Percentiles rank a stretch among this genome's conserved stretches.
phyloP scores from a whole-genome alignment of 2,797 vertebrate genomes.

The Peromyscus melanophrys region DNA sequence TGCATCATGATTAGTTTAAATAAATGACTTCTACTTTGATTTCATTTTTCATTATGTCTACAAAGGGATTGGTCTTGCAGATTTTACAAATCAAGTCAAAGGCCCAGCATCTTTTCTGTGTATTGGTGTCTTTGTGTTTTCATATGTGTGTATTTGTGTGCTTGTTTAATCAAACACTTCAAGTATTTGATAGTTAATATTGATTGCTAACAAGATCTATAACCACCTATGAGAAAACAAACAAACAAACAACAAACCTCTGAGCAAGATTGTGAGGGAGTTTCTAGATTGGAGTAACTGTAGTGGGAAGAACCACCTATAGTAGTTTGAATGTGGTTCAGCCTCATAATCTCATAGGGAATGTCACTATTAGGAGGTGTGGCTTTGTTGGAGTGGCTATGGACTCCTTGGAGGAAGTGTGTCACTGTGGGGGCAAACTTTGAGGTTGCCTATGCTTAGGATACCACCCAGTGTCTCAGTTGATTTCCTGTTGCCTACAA shows the following conservation, averaged over 20 bases:
- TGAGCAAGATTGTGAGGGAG: background rate
- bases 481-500: background rate
- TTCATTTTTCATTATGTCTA: conserved; percentile 25
- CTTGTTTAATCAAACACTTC: background rate
- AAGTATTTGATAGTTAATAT: background rate
- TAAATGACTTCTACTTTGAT: conserved; percentile 8
- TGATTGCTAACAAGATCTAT: background rate
- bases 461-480: background rate
- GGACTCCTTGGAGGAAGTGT: background rate
- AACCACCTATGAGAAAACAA: background rate
- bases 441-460: background rate
- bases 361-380: background rate
- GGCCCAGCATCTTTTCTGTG: background rate
- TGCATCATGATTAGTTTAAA: background rate
- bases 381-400: background rate
- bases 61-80: background rate
- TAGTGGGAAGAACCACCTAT: background rate
- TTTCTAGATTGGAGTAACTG: background rate
- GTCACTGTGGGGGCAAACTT: background rate
- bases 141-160: background rate
- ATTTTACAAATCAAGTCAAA: background rate
- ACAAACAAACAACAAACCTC: background rate
- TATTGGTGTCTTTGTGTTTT: background rate
- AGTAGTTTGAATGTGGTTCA: background rate
- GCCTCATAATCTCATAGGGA: background rate